Conservation (phyloP, 2,113 vertebrate genomes). For the Taurulus bubalis region DNA sequence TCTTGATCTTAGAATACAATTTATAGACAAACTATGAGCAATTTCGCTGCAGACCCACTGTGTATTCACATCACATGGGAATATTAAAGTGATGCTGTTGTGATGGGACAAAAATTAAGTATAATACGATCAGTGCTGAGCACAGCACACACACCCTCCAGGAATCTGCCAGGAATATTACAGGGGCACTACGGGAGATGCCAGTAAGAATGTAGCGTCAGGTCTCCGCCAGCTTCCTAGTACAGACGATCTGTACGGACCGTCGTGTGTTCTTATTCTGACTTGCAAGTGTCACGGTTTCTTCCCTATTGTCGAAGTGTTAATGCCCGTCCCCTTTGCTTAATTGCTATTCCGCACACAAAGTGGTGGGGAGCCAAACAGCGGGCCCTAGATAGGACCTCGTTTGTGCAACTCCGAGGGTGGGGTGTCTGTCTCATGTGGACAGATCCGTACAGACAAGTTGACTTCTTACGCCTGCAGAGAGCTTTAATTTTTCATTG, state of each 20-base stretch:
- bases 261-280: conserved; percentile 17
- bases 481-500: conserved; percentile 74
- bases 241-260: conserved; percentile 13
- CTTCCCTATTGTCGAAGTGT: conserved; percentile 31
- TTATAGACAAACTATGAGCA: conserved; percentile 13
- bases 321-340: conserved; percentile 26
- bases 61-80: conserved; percentile 37
- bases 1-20: conserved; percentile 16
- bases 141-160: conserved; percentile 28
- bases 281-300: conserved; percentile 11
- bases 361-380: conserved; percentile 50
- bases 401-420: conserved; percentile 68
- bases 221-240: conserved; percentile 16
- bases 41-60: conserved; percentile 24
- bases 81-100: conserved; percentile 48
- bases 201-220: conserved; percentile 38
- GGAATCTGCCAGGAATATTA: conserved; percentile 48
- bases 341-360: conserved; percentile 78
- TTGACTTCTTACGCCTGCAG: conserved; percentile 58
- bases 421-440: conserved; percentile 43
- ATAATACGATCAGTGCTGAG: conserved; percentile 53
- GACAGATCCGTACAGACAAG: conserved; percentile 65
- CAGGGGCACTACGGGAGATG: conserved; percentile 32
- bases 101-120: conserved; percentile 34
- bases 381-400: conserved; percentile 62